Percentiles rank a stretch among this genome's conserved stretches.
Evolutionary conservation across 2,113 vertebrate species (phyloP).

Genomic region (Andinoacara biseriatus): DNA sequence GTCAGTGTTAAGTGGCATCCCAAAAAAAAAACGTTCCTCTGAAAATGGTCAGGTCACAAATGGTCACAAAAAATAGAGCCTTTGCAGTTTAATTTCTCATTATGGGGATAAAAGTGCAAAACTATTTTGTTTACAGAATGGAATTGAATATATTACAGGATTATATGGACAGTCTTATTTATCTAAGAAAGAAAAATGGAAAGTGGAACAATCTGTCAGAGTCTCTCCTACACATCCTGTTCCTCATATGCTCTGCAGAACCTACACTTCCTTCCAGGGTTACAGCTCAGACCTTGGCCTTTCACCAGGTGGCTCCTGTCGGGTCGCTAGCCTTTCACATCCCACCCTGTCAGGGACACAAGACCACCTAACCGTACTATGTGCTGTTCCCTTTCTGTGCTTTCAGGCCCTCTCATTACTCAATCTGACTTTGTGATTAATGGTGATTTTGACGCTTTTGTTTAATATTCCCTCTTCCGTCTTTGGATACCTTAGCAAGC

Average conservation of each 20-base stretch:
- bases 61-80: not conserved
- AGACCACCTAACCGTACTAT: not conserved
- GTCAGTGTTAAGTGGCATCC: too few species aligned
- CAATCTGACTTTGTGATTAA: not conserved
- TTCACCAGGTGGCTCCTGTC: constrained; percentile 83
- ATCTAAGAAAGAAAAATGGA: constrained; percentile 29
- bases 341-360: constrained; percentile 72
- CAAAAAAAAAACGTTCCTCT: too few species aligned
- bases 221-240: constrained; percentile 84
- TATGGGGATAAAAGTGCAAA: not conserved
- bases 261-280: constrained; percentile 87
- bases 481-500: not conserved
- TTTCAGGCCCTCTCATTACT: not conserved
- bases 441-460: not conserved
- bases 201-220: constrained; percentile 26
- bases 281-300: constrained; percentile 84
- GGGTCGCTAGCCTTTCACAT: constrained; percentile 72
- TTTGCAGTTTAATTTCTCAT: not conserved
- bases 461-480: not conserved
- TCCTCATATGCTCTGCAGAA: constrained; percentile 69
- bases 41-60: too few species aligned
- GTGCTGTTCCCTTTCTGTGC: not conserved
- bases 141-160: not conserved
- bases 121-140: not conserved
- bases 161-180: not conserved